Evolutionary conservation across 2,797 vertebrate genomes (phyloP).

Genomic region (Acanthis flammea): DNA sequence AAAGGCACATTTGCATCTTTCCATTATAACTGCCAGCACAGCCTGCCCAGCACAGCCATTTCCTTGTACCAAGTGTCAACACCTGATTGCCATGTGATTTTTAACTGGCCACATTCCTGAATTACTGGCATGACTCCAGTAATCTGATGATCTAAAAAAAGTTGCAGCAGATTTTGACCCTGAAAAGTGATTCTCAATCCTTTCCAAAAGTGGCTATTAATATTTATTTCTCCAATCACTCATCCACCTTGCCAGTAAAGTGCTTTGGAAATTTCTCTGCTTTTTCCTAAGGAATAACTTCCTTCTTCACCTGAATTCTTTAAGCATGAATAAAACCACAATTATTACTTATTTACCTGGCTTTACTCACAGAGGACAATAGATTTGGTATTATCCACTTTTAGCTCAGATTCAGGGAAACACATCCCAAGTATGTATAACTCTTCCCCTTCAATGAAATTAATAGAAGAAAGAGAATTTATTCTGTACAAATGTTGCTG

Average conservation of each 20-base stretch:
- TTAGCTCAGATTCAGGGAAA: background rate
- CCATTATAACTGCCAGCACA: background rate
- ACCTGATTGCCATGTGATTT: background rate
- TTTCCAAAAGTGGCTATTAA: background rate
- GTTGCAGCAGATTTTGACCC: background rate
- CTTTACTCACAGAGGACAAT: background rate
- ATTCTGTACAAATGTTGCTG: background rate
- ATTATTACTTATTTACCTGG: conserved; percentile 18
- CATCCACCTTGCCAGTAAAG: background rate
- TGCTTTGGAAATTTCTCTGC: background rate
- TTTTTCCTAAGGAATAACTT: background rate
- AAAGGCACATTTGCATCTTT: background rate
- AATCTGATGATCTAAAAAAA: background rate
- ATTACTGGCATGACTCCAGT: background rate
- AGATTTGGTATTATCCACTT: background rate
- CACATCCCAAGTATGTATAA: background rate
- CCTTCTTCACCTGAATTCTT: background rate
- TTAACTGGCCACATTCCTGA: background rate
- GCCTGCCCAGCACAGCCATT: background rate
- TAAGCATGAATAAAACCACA: background rate
- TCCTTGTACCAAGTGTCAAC: background rate
- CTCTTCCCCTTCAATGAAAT: background rate
- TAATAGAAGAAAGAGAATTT: background rate
- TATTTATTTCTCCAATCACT: background rate
- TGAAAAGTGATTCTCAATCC: background rate